phyloP scores from a whole-genome alignment of 2,888 invertebrate genomes.

The Eristalinus aeneus region DNA sequence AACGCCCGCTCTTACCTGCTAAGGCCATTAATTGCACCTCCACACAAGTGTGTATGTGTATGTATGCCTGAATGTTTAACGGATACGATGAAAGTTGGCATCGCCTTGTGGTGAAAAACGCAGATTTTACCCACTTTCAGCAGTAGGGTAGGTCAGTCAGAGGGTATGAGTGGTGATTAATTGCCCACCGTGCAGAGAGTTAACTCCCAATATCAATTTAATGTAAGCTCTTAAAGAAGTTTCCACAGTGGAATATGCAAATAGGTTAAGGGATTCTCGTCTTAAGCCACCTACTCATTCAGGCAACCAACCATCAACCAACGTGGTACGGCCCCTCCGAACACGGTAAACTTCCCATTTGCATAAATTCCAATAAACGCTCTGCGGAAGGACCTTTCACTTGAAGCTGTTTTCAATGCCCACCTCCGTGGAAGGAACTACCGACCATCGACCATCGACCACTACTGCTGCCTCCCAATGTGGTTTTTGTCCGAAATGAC shows the following conservation, averaged over 20 bases:
- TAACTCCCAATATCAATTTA: slow-evolving; percentile 67
- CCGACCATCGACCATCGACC: slow-evolving; percentile 2
- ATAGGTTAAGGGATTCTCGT: slow-evolving; percentile 34
- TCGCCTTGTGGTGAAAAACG: slow-evolving; percentile 47
- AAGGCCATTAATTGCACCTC: slow-evolving; percentile 50
- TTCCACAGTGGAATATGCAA: slow-evolving; percentile 49
- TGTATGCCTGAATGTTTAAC: background rate
- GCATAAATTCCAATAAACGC: slow-evolving; percentile 67
- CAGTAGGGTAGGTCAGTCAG: slow-evolving; percentile 31
- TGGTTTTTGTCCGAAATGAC: slow-evolving; percentile 64
- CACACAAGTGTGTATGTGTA: slow-evolving; percentile 2
- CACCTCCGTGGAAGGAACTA: background rate
- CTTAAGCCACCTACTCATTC: slow-evolving; percentile 10
- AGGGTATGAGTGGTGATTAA: slow-evolving; percentile 56
- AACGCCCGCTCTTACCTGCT: background rate
- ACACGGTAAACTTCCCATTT: slow-evolving; percentile 57
- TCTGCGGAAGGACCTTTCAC: slow-evolving; percentile 65
- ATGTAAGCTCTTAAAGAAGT: slow-evolving; percentile 45
- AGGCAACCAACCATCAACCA: slow-evolving; percentile 3
- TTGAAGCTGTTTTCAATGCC: slow-evolving; percentile 59
- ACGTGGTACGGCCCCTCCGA: background rate
- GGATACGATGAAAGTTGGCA: slow-evolving; percentile 57
- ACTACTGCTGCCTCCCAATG: slow-evolving; percentile 24
- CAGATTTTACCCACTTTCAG: slow-evolving; percentile 51
- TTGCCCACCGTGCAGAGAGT: slow-evolving; percentile 56